A percentile compares a stretch with the other conserved stretches of the same genome.
Conservation (phyloP, 2,113 vertebrate genomes). For the Hypocryptadius cinnamomeus region DNA sequence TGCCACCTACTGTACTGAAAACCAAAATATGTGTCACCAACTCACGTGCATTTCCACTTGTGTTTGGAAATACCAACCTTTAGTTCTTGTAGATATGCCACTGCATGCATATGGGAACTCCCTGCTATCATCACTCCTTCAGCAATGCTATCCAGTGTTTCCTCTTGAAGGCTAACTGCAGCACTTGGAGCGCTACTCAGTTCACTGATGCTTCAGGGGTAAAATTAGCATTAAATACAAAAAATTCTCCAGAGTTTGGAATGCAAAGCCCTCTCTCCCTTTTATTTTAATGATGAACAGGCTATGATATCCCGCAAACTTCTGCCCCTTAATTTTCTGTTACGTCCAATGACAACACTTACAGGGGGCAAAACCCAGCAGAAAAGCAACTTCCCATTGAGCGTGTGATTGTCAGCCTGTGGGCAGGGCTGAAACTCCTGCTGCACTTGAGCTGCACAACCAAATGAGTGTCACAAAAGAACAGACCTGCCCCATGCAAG, state of each 20-base stretch:
- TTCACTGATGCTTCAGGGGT: neutral
- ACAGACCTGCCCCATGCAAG: neutral
- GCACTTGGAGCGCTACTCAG: neutral
- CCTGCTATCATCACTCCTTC: neutral
- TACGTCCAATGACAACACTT: neutral
- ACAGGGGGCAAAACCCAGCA: neutral
- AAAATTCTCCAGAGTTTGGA: neutral
- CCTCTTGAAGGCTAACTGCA: neutral
- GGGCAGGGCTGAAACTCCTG: neutral
- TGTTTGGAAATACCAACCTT: neutral
- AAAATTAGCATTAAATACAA: neutral
- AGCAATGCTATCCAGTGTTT: neutral
- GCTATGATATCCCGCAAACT: neutral
- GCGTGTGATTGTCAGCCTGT: neutral
- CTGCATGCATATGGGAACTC: neutral
- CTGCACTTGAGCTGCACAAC: neutral
- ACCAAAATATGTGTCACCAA: neutral
- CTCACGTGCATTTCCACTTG: neutral
- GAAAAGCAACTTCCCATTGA: neutral
- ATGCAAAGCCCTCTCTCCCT: neutral
- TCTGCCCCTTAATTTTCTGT: neutral
- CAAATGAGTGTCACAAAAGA: neutral
- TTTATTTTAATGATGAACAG: neutral
- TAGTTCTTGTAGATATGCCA: neutral
- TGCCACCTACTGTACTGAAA: conserved; percentile 18